Percentiles rank a stretch among this genome's conserved stretches.
phyloP scores from a whole-genome alignment of 2,113 vertebrate genomes.

The Chaetorhynchus papuensis region DNA sequence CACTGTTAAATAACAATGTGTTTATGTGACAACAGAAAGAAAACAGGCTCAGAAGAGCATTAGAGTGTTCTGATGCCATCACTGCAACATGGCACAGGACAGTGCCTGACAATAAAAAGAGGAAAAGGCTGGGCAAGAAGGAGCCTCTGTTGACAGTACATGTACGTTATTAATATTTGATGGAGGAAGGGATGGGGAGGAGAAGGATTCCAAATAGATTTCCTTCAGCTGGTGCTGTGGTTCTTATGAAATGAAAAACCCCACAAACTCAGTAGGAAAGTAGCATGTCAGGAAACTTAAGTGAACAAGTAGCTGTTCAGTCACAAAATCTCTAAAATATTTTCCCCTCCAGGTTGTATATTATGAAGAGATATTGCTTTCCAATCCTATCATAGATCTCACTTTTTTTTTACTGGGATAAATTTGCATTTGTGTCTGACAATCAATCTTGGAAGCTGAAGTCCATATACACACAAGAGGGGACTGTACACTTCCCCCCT shows the following conservation, averaged over 20 bases:
- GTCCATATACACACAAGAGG: not conserved
- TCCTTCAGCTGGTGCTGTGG: not conserved
- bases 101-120: not conserved
- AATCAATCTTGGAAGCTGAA: not conserved
- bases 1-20: not conserved
- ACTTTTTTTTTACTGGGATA: not conserved
- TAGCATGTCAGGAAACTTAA: not conserved
- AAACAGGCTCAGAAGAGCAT: not conserved
- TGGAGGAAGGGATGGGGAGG: not conserved
- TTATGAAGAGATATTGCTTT: not conserved
- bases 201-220: not conserved
- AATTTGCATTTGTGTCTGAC: not conserved
- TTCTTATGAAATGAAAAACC: not conserved
- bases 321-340: not conserved
- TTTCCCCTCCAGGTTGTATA: not conserved
- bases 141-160: not conserved
- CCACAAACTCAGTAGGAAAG: not conserved
- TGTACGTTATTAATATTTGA: not conserved
- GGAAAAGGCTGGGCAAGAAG: not conserved
- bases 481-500: not conserved
- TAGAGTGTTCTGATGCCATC: rapidly evolving
- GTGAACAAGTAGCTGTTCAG: not conserved
- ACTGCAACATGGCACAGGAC: not conserved
- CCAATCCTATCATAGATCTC: not conserved
- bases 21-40: not conserved